Evolutionary conservation across 2,888 invertebrate genomes (phyloP).

Genomic region (Dione vanillae): DNA sequence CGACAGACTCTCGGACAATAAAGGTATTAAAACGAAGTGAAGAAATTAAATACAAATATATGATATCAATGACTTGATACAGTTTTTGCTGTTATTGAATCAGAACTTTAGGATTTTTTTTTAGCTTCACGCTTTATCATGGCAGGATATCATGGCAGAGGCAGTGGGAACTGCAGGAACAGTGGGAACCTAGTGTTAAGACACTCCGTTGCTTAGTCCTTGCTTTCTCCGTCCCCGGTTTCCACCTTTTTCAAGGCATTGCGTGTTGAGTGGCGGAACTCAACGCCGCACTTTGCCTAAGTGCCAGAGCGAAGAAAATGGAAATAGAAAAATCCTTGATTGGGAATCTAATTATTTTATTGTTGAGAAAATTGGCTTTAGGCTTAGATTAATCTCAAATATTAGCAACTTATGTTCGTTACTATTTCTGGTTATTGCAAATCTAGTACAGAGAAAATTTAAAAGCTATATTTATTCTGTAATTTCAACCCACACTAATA

Average conservation of each 20-base stretch:
- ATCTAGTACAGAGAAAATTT: background rate
- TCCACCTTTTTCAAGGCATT: too few relatives aligned
- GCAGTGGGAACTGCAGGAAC: too few relatives aligned
- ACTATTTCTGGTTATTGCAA: background rate
- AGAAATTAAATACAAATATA: constrained; percentile 20
- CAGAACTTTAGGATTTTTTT: background rate
- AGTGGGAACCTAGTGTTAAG: too few relatives aligned
- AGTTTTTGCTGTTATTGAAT: constrained; percentile 47
- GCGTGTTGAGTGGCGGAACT: too few relatives aligned
- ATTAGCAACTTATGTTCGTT: background rate
- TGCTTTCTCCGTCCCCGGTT: too few relatives aligned
- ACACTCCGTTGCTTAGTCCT: too few relatives aligned
- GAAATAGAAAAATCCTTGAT: too few relatives aligned
- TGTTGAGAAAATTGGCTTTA: background rate
- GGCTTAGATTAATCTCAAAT: background rate
- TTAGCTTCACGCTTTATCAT: background rate
- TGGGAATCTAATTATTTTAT: background rate
- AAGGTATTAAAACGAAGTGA: constrained; percentile 42
- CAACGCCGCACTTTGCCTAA: too few relatives aligned
- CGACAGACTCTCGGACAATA: constrained; percentile 23
- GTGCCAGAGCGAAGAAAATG: too few relatives aligned
- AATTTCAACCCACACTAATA: background rate
- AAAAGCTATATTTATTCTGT: background rate
- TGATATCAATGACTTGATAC: constrained; percentile 49
- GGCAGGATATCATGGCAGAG: background rate